Evolutionary conservation across 2,888 invertebrate species (phyloP).

Genomic region (Anticlea derivata): DNA sequence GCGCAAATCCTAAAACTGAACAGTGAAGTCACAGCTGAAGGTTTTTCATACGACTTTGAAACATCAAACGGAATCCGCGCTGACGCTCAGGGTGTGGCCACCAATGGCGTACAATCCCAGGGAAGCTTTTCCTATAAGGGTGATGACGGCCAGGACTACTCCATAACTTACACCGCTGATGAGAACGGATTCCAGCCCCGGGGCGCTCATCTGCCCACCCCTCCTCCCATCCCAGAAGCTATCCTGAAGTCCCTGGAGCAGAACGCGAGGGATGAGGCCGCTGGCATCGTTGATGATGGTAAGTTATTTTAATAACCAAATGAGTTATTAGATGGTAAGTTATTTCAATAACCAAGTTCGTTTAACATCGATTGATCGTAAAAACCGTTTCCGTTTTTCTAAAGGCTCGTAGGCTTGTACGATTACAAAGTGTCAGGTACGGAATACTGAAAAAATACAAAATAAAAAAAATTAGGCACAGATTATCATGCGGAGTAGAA

Average conservation of each 20-base stretch:
- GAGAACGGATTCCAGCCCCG: slow-evolving; percentile 77
- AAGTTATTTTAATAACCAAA: too few species aligned
- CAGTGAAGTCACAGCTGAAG: slow-evolving; percentile 75
- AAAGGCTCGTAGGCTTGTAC: too few species aligned
- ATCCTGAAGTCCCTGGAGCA: slow-evolving; percentile 77
- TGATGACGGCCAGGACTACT: slow-evolving; percentile 79
- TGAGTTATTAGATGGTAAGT: too few species aligned
- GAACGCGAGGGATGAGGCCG: slow-evolving; percentile 79
- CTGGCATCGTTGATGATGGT: slow-evolving; percentile 79
- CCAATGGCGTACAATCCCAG: slow-evolving; percentile 77
- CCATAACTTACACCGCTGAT: slow-evolving; percentile 77
- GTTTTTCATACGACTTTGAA: slow-evolving; percentile 76
- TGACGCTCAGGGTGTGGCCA: slow-evolving; percentile 74
- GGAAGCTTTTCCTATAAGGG: slow-evolving; percentile 79
- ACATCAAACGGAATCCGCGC: slow-evolving; percentile 79
- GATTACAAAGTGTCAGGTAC: too few species aligned
- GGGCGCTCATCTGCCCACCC: slow-evolving; percentile 77
- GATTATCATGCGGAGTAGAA: too few species aligned
- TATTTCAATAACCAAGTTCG: too few species aligned
- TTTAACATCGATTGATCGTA: too few species aligned
- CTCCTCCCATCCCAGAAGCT: slow-evolving; percentile 76
- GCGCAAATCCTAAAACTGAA: slow-evolving; percentile 72
- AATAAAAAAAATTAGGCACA: too few species aligned
- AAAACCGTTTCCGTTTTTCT: too few species aligned
- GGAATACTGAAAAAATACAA: too few species aligned